Conservation (phyloP, 2,888 invertebrate species). For the Amphimallon solstitiale region DNA sequence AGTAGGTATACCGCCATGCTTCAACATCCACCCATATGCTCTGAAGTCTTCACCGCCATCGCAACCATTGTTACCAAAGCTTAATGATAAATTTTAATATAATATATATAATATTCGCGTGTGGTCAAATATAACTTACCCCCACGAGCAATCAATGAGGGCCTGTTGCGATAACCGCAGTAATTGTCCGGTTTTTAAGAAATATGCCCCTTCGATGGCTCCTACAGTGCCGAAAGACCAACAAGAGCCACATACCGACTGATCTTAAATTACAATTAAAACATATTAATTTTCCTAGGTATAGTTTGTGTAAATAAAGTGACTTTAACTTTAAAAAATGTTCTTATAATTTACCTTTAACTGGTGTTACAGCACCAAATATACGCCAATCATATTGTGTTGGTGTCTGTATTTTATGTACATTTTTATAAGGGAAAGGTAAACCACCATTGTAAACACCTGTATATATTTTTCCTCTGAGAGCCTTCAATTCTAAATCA, state of each 20-base stretch:
- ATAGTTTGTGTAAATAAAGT: neutral
- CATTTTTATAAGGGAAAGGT: constrained; percentile 77
- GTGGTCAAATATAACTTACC: constrained; percentile 63
- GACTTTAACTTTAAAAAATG: no score
- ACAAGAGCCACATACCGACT: constrained; percentile 96
- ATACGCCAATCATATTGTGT: constrained; percentile 89
- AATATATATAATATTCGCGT: constrained; percentile 14
- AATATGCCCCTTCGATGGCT: constrained; percentile 91
- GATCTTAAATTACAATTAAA: constrained; percentile 72
- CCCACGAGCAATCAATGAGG: constrained; percentile 96
- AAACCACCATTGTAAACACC: constrained; percentile 79
- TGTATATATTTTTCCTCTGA: constrained; percentile 75
- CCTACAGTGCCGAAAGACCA: constrained; percentile 98
- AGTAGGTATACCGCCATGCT: constrained; percentile 86
- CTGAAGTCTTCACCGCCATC: constrained; percentile 98
- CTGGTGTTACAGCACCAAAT: constrained; percentile 92
- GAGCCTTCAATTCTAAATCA: constrained; percentile 78
- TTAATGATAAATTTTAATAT: constrained; percentile 53
- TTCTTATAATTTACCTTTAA: constrained; percentile 75
- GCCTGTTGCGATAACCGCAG: constrained; percentile 92
- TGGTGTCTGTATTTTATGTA: constrained; percentile 71
- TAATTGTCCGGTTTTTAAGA: constrained; percentile 81
- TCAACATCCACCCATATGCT: constrained; percentile 92
- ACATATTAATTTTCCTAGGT: neutral
- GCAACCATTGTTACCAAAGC: constrained; percentile 94